phyloP scores from a whole-genome alignment of 1,140 invertebrate species.

The Lepidurus arcticus region DNA sequence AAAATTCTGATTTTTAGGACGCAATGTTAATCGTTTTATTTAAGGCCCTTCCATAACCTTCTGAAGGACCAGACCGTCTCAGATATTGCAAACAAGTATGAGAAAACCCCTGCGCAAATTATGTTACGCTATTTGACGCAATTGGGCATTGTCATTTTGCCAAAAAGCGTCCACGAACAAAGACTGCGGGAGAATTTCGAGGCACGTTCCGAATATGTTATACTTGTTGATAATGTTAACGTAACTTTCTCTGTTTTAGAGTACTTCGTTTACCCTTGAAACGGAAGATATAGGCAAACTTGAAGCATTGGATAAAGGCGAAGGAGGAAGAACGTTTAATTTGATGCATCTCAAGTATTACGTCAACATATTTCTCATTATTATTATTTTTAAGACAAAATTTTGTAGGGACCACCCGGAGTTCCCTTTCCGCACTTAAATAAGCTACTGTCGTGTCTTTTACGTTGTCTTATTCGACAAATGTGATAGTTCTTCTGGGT shows the following conservation, averaged over 20 bases:
- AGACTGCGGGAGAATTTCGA: conserved; percentile 45
- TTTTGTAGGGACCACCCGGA: background rate
- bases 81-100: conserved; percentile 36
- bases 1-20: background rate
- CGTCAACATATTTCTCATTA: background rate
- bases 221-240: conserved; percentile 45
- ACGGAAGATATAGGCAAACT: conserved; percentile 50
- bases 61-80: conserved; percentile 35
- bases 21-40: background rate
- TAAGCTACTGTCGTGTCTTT: background rate
- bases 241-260: conserved; percentile 39
- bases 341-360: conserved; percentile 49
- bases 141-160: conserved; percentile 44
- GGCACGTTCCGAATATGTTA: conserved; percentile 55
- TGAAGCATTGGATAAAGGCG: conserved; percentile 53
- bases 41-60: conserved; percentile 29
- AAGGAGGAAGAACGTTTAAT: conserved; percentile 55
- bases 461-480: no score
- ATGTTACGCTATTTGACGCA: conserved; percentile 46
- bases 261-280: conserved; percentile 55
- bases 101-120: conserved; percentile 42
- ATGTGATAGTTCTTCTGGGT: no score
- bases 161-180: conserved; percentile 43
- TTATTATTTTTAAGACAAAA: background rate
- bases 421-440: background rate